phyloP scores from a whole-genome alignment of 23 tunicate genomes.

The Styela clava region DNA sequence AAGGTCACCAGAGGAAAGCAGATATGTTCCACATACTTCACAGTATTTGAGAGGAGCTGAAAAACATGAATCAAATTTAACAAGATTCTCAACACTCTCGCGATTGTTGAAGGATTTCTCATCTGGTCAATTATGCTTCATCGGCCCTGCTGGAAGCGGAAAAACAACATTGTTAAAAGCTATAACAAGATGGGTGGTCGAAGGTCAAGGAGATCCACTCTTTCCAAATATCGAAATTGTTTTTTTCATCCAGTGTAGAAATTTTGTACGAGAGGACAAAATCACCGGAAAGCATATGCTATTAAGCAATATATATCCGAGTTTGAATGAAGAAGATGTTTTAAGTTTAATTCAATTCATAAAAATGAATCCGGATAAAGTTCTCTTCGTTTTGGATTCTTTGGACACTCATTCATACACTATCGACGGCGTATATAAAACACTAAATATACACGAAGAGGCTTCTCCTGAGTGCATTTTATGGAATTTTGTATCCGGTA shows the following conservation, averaged over 20 bases:
- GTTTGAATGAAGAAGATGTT: too few relatives aligned
- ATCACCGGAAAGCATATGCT: background rate
- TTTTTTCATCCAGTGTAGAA: background rate
- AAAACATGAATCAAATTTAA: background rate
- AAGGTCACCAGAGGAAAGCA: background rate
- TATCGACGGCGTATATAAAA: background rate
- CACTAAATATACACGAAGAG: background rate
- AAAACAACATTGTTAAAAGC: conserved; percentile 8
- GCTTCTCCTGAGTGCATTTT: background rate
- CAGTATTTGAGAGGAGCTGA: background rate
- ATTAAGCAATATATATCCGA: too few relatives aligned
- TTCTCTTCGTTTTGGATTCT: background rate
- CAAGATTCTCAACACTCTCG: background rate
- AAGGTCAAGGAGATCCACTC: background rate
- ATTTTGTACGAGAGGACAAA: background rate
- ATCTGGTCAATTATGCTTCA: background rate
- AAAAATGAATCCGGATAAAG: background rate
- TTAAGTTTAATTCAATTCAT: background rate
- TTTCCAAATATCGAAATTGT: background rate
- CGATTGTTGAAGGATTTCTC: background rate
- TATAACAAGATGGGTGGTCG: background rate
- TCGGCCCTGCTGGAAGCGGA: conserved; percentile 14
- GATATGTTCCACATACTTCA: background rate
- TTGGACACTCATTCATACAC: background rate
- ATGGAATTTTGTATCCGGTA: background rate